Base-by-base conservation (phyloP, 2,113 vertebrate genomes). In the Opisthocomus hoazin region DNA sequence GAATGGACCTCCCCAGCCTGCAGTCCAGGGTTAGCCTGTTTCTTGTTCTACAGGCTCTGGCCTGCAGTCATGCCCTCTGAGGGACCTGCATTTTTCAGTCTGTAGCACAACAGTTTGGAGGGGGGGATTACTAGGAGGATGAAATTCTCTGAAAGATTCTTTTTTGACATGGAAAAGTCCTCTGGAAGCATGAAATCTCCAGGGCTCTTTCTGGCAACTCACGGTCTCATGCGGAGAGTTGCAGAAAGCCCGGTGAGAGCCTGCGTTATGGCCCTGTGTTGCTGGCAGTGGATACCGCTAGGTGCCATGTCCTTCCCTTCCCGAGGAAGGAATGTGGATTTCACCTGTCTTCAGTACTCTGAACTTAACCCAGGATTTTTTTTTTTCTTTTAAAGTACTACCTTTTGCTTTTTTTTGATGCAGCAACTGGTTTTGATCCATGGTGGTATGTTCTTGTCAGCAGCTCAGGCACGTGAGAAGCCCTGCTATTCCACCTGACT, bases 1-100 rank as follows among this genome's bases (percentile, higher is more conserved):
- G 76, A 80, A 50, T 0, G 3, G n/a, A 29, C 20, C 12, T 30
- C 27, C 51, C 1, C 1, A 37, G 32, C 15, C n/a, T 58, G 9
- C 29, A 58, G 26, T 18, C 13, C 54, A 11, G 26, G 3, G 3
- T 58, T 60, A 34, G 22, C 26, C 36, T 65, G 23, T 54, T 64
- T 61, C 41, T 85, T 86, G 18, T 43, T 70, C 56, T 57, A 61
- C 45, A 71, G 48, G 8, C 56, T 36, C 10, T 61, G 65, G 12
- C 54, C 48, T 80, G 26, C n/a, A 51, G 68, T 56, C 15, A 1
- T 24, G 7, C 19, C 32, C 30, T 69, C 34, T 16, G 54, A 66
- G 26, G 45, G 23, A 54, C 15, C 34, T 75, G 60, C 23, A 10
- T 64, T 61, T 61, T 77, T 34, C 37, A 24, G 46, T 48, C 27